Evolutionary conservation across 1,140 invertebrate genomes (phyloP).

Genomic region (Panagrolaimus sp.): DNA sequence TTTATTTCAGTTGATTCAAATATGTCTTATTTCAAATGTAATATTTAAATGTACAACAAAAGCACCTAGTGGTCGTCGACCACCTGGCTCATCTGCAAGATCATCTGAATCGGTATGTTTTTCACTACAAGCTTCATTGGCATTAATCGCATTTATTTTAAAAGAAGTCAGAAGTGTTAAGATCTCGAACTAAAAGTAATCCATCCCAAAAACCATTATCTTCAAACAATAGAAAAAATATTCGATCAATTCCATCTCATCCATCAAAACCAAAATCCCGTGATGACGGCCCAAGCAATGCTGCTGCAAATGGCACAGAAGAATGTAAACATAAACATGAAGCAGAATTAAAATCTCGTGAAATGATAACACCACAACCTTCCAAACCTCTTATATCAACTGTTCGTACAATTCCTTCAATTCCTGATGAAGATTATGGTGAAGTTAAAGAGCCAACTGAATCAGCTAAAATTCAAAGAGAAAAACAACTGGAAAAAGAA

Average conservation of each 20-base stretch:
- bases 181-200: background rate
- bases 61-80: background rate
- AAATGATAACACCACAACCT: no score
- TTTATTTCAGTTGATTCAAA: no score
- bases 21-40: no score
- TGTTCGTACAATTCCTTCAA: background rate
- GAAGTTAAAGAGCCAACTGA: background rate
- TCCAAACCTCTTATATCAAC: no score
- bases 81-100: background rate
- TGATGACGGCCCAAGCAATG: background rate
- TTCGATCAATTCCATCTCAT: background rate
- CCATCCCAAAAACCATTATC: background rate
- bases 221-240: background rate
- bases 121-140: background rate
- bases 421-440: constrained; percentile 2
- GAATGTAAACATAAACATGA: no score
- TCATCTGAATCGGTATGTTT: background rate
- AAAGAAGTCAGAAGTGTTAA: background rate
- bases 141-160: background rate
- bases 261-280: background rate
- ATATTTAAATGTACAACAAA: no score
- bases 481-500: background rate
- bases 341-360: no score
- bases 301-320: no score
- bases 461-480: background rate